Conservation (phyloP, 2,797 vertebrate genomes). For the Trichosurus vulpecula region DNA sequence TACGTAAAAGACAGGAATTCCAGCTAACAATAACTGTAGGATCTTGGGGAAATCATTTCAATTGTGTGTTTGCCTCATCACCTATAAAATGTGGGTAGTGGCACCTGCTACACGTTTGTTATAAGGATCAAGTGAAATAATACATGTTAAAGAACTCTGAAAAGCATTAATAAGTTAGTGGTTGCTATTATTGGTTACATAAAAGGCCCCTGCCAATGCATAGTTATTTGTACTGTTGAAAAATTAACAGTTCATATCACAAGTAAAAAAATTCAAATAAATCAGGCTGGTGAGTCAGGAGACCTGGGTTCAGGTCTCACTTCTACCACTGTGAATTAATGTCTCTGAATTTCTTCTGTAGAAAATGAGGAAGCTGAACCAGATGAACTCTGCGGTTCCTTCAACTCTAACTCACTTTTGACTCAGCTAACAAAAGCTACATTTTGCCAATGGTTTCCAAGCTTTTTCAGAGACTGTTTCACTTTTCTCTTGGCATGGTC, state of each 20-base stretch:
- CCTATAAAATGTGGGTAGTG: conserved; percentile 21
- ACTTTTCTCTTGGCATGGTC: not conserved
- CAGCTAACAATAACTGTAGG: not conserved
- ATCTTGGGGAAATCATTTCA: not conserved
- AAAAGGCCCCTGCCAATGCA: conserved; percentile 16
- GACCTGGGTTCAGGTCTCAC: not conserved
- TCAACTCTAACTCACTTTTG: not conserved
- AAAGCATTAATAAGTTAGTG: conserved; percentile 46
- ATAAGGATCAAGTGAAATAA: conserved; percentile 22
- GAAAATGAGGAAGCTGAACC: not conserved
- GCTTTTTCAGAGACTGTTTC: not conserved
- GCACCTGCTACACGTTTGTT: conserved; percentile 5
- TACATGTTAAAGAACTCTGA: conserved; percentile 2
- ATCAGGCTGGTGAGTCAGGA: not conserved
- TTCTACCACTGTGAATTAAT: not conserved
- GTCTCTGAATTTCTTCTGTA: not conserved
- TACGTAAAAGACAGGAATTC: not conserved
- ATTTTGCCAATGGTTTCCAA: not conserved
- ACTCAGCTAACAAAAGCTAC: not conserved
- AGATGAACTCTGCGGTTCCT: not conserved
- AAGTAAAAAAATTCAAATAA: conserved; percentile 30
- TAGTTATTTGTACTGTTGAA: conserved; percentile 22
- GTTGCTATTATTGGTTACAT: not conserved
- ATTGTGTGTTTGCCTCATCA: conserved; percentile 21
- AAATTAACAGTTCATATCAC: conserved; percentile 12